A percentile compares a stretch with the other conserved stretches of the same genome.
These are phyloP conservation scores for Drosophila auraria DNA, from an alignment of 1,140 invertebrate species.

Conservation along the genomic window DNA sequence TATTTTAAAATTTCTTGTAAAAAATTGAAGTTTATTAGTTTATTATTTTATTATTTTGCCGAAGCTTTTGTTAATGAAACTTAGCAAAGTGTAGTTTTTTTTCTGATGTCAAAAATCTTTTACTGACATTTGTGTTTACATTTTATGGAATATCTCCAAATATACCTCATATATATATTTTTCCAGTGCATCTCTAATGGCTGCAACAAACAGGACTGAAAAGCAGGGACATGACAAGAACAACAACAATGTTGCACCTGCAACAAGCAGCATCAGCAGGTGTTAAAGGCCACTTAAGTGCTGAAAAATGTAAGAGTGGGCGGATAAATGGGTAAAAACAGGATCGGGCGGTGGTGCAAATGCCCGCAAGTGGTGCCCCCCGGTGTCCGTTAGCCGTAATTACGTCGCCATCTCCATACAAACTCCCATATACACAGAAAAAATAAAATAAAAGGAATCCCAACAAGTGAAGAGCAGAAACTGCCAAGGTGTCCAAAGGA, in stretches of 20 bases:
- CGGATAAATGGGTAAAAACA: neutral
- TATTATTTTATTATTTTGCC: too few species aligned
- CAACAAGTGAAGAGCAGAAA: slow-evolving; percentile 11
- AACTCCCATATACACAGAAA: slow-evolving; percentile 13
- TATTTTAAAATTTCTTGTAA: too few species aligned
- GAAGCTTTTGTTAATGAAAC: too few species aligned
- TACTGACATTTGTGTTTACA: too few species aligned
- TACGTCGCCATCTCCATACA: slow-evolving; percentile 43
- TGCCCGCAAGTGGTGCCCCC: slow-evolving; percentile 16
- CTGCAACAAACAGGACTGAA: slow-evolving; percentile 35
- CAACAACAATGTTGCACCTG: slow-evolving; percentile 39
- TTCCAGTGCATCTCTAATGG: slow-evolving; percentile 39
- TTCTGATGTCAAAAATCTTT: too few species aligned
- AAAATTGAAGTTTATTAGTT: too few species aligned
- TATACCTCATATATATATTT: neutral
- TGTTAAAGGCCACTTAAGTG: slow-evolving; percentile 82
- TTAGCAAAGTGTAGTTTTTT: too few species aligned
- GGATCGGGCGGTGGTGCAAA: slow-evolving; percentile 13
- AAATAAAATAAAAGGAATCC: neutral
- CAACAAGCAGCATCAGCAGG: slow-evolving; percentile 61
- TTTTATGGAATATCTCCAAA: too few species aligned
- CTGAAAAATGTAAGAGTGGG: slow-evolving; percentile 62
- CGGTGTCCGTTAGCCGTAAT: slow-evolving; percentile 56
- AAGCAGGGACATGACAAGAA: slow-evolving; percentile 33
- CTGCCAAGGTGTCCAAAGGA: slow-evolving; percentile 35